A percentile compares a stretch with the other conserved stretches of the same genome.
Conservation (phyloP, 2,113 vertebrate species). For the Oxygymnocypris stewartii region DNA sequence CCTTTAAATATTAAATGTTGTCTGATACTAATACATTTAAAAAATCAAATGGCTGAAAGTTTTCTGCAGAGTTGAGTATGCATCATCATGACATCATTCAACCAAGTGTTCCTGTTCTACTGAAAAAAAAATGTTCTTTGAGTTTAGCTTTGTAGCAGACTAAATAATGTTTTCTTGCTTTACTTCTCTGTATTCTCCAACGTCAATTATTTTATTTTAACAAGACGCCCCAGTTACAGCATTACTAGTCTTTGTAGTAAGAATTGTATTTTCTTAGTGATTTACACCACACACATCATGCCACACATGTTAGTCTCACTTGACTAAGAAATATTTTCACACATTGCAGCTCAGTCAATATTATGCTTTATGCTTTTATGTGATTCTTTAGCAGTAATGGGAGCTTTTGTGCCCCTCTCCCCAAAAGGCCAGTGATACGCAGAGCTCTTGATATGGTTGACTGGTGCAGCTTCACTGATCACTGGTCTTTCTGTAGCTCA, state of each 20-base stretch:
- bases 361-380: constrained; percentile 10
- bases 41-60: not conserved
- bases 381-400: not conserved
- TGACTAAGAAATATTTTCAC: constrained; percentile 25
- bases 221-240: not conserved
- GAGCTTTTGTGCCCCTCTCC: constrained; percentile 5
- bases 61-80: not conserved
- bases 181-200: not conserved
- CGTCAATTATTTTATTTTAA: not conserved
- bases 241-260: not conserved
- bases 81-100: not conserved
- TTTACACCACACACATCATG: not conserved
- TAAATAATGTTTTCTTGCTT: not conserved
- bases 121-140: not conserved
- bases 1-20: not conserved
- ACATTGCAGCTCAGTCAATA: constrained; percentile 27
- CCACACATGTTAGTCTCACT: not conserved
- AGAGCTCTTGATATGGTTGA: constrained; percentile 30
- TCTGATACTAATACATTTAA: no score
- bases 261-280: not conserved
- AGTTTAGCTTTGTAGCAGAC: not conserved
- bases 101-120: not conserved
- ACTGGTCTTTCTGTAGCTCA: constrained; percentile 19
- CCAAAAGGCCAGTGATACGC: not conserved
- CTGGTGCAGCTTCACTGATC: constrained; percentile 14